Evolutionary conservation across 1,140 invertebrate species (phyloP).

Genomic region (Danaus melanippus): DNA sequence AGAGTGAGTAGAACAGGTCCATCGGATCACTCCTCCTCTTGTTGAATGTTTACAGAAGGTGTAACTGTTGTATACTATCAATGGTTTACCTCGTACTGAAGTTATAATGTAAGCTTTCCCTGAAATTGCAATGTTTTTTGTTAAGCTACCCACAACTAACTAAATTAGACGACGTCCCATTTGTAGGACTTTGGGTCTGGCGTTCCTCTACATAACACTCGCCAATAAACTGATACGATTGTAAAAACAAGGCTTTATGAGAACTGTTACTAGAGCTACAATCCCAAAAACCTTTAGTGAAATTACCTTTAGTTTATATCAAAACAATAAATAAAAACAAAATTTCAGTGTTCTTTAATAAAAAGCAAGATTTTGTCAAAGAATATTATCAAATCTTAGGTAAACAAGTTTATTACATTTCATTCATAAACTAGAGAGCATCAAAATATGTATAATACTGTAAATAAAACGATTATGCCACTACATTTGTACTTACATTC

Average conservation of each 20-base stretch:
- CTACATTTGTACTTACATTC: constrained; percentile 33
- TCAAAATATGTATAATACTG: constrained; percentile 52
- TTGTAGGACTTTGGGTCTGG: no score
- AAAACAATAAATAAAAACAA: background rate
- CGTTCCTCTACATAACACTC: no score
- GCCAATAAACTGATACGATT: no score
- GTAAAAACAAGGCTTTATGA: no score
- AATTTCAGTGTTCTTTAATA: background rate
- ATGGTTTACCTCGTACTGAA: constrained; percentile 50
- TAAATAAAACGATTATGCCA: constrained; percentile 33
- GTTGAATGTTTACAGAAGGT: constrained; percentile 51
- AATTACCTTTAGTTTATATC: background rate
- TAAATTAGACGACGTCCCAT: no score
- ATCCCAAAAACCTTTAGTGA: no score
- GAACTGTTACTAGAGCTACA: no score
- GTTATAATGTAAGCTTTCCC: constrained; percentile 25
- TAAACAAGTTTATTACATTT: background rate
- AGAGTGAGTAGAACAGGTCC: constrained; percentile 59
- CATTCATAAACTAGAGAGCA: constrained; percentile 30
- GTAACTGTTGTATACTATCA: constrained; percentile 51
- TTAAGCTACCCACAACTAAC: no score
- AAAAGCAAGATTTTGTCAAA: constrained; percentile 2
- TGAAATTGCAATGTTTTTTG: no score
- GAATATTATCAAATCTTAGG: background rate
- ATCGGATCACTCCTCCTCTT: constrained; percentile 40